Evolutionary conservation across 1,140 invertebrate genomes (phyloP).

Genomic region (Wasmannia auropunctata): DNA sequence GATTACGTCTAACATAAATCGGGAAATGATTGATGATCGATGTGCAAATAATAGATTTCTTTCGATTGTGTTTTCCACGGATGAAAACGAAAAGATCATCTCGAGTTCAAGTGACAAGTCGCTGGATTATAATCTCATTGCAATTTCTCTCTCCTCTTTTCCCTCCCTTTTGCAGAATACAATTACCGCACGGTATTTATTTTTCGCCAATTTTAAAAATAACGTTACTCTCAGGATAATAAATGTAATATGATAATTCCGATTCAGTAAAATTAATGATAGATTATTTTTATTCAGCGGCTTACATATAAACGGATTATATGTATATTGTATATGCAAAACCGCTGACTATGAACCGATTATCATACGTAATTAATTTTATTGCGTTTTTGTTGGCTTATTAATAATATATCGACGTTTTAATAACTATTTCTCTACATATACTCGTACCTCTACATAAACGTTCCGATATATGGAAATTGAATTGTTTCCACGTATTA

Average conservation of each 20-base stretch:
- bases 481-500: not conserved
- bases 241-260: constrained; percentile 5
- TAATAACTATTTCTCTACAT: not conserved
- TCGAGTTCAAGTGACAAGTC: not conserved
- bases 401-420: not conserved
- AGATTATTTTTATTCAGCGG: not conserved
- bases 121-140: not conserved
- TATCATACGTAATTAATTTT: not conserved
- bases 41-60: not conserved
- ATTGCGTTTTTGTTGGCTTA: constrained; percentile 4
- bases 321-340: constrained; percentile 8
- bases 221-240: not conserved
- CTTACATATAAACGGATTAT: too few species aligned
- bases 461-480: not conserved
- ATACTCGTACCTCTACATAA: not conserved
- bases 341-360: not conserved
- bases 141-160: not conserved
- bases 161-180: not conserved
- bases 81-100: not conserved
- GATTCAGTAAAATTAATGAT: not conserved
- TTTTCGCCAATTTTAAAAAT: not conserved
- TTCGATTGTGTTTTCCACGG: not conserved
- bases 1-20: constrained; percentile 2
- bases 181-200: not conserved
- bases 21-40: constrained; percentile 40